Percentiles rank a stretch among this genome's conserved stretches.
These are phyloP conservation scores for Aleiodes testaceus DNA, from an alignment of 2,888 invertebrate genomes.

Conservation along the genomic window DNA sequence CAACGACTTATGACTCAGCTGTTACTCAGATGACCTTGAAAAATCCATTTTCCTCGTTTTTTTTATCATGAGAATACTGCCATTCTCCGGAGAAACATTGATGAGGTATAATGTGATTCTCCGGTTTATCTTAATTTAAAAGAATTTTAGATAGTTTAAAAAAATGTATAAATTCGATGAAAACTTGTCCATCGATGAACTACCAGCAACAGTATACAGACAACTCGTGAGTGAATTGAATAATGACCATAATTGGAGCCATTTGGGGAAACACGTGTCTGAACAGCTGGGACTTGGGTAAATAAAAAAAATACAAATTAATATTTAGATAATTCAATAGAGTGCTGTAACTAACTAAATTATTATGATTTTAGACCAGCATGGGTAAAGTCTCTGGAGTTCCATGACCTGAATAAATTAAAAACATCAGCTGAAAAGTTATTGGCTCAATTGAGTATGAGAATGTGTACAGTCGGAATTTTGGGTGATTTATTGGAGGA, in stretches of 20 bases:
- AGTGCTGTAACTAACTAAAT: not conserved
- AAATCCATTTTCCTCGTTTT: conserved; percentile 21
- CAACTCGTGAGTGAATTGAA: conserved; percentile 58
- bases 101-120: too few relatives aligned
- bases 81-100: too few relatives aligned
- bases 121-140: not conserved
- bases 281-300: conserved; percentile 57
- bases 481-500: conserved; percentile 57
- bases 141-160: not conserved
- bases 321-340: not conserved
- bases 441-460: conserved; percentile 58
- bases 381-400: conserved; percentile 58
- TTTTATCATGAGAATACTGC: too few relatives aligned
- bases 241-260: conserved; percentile 57
- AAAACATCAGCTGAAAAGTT: conserved; percentile 57
- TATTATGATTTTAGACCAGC: conserved; percentile 43
- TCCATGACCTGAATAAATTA: conserved; percentile 22
- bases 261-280: conserved; percentile 56
- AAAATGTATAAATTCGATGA: conserved; percentile 57
- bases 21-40: conserved; percentile 27
- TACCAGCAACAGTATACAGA: conserved; percentile 56
- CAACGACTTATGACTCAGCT: not conserved
- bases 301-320: conserved; percentile 13
- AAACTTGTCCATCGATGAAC: conserved; percentile 54
- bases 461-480: conserved; percentile 61